Evolutionary conservation across 2,113 vertebrate species (phyloP), one percentile per base, ranked within the genome.

Genomic region (Boulengeromyrus knoepffleri): DNA sequence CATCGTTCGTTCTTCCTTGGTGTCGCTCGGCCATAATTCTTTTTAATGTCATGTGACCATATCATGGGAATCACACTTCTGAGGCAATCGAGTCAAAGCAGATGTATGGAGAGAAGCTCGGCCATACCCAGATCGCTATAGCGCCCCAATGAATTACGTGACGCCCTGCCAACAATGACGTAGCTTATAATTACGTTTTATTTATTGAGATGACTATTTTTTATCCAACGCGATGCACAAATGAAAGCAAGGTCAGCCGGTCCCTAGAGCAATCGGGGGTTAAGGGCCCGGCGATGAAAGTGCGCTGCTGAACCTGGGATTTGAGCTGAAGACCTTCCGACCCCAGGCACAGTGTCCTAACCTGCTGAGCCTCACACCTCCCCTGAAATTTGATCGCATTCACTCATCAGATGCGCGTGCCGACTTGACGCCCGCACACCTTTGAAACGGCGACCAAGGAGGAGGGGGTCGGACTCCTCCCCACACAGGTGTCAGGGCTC

Each of bases 11-110:
- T 56, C 46, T 45, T 91, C 85, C 88, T 45, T 31, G 27, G 89
- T 85, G 7, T 77, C 80, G 77, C 42, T 90, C 50, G 36, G 21
- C 10, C 31, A 12, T 42, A 12, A 46, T 56, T 90, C 92, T 87
- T 88, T 90, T 90, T 90, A 92, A 86, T 91, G 91, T 89, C 84
- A 80, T 90, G 91, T 92, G 70, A 91, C 90, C 90, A 88, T 90
- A 88, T 90, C 70, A 87, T 89, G 90, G 90, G 90, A 62, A 80
- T 85, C 62, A 90, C 92, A 92, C 92, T 92, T 91, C 91, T 92
- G 92, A 92, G 89, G 91, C 91, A 90, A 92, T 91, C 88, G 90
- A 90, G 88, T 90, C 89, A 91, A 93, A 92, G 88, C 90, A 92
- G 90, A 90, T 91, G 90, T 31, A n/a, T 31, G 89, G 89, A 90